Conservation (phyloP, 2,888 invertebrate genomes). For the Prosopocoilus inquinatus region DNA sequence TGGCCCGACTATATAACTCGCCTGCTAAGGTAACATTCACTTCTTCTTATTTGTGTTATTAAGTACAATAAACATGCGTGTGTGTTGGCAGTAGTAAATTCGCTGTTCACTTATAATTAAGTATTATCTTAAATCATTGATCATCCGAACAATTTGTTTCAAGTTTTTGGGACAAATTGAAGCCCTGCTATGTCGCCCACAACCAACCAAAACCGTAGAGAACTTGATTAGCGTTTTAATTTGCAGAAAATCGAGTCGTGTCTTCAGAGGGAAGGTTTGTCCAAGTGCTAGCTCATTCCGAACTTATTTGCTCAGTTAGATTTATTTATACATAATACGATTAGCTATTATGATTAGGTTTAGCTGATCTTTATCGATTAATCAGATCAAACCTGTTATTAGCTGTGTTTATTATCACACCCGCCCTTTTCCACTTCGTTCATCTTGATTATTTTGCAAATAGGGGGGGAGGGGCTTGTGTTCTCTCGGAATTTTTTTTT, state of each 20-base stretch:
- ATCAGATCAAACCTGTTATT: too few relatives aligned
- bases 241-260: constrained; percentile 50
- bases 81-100: too few relatives aligned
- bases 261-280: constrained; percentile 53
- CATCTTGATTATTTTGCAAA: background rate
- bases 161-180: too few relatives aligned
- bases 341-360: background rate
- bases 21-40: constrained; percentile 69
- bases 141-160: too few relatives aligned
- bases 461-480: background rate
- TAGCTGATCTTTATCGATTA: background rate
- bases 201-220: constrained; percentile 6
- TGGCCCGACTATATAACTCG: constrained; percentile 95
- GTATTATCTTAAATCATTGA: too few relatives aligned
- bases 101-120: too few relatives aligned
- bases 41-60: background rate
- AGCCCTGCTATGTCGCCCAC: too few relatives aligned
- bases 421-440: background rate
- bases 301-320: constrained; percentile 2
- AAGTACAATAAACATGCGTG: too few relatives aligned
- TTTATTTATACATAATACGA: background rate
- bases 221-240: constrained; percentile 39
- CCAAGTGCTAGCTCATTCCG: constrained; percentile 17
- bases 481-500: too few relatives aligned
- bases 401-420: too few relatives aligned